phyloP scores from a whole-genome alignment of 1,140 invertebrate genomes.

The Drosophila varians region DNA sequence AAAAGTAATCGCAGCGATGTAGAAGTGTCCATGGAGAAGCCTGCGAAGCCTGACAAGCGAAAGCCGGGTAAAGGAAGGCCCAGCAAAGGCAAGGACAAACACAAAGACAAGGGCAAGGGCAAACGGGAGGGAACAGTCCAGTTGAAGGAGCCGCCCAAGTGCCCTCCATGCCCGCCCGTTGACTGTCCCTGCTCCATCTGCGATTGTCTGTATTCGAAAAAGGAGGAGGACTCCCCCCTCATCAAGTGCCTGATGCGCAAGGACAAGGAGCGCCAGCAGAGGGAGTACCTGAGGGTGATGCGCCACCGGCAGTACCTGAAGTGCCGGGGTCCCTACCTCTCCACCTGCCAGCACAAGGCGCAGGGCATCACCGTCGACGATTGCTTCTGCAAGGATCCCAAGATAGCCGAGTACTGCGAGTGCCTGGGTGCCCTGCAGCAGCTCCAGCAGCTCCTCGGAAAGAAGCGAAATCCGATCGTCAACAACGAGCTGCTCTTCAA shows the following conservation, averaged over 20 bases:
- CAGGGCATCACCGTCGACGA: constrained; percentile 15
- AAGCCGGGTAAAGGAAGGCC: neutral
- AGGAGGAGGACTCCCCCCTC: constrained; percentile 11
- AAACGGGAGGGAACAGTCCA: neutral
- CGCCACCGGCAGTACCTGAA: constrained; percentile 12
- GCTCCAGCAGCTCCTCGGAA: constrained; percentile 18
- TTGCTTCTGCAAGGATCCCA: constrained; percentile 14
- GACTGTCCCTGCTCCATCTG: constrained; percentile 41
- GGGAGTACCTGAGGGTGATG: constrained; percentile 18
- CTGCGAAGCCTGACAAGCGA: neutral
- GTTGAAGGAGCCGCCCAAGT: neutral
- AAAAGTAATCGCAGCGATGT: too few species aligned
- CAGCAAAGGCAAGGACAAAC: neutral
- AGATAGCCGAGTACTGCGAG: constrained; percentile 24
- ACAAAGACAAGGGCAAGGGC: neutral
- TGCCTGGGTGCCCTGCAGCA: constrained; percentile 33
- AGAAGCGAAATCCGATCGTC: neutral
- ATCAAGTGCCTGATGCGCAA: constrained; percentile 28
- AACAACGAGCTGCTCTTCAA: constrained; percentile 11
- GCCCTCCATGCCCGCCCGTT: neutral
- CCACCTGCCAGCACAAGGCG: neutral
- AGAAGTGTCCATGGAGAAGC: neutral
- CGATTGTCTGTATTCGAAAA: constrained; percentile 1
- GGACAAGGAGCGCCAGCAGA: constrained; percentile 17
- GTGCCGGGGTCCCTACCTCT: neutral